Base-by-base conservation (phyloP, 2,888 invertebrate species). In the Bellardia pandia region DNA sequence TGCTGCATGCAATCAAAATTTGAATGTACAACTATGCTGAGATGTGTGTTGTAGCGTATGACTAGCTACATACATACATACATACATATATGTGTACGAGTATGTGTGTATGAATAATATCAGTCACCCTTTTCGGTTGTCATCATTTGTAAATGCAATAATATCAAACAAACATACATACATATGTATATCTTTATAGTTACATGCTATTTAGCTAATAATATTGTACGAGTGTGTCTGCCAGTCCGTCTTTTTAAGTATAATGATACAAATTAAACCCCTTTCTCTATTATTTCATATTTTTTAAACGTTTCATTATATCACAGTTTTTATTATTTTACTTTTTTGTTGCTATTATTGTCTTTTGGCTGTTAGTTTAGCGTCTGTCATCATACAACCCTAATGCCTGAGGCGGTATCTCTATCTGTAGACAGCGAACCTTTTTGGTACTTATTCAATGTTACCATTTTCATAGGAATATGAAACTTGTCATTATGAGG, bases 181-280 rank as follows among this genome's bases (percentile, higher is more conserved):
- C 82, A 6, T 6, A 83, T 48, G 79, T 66, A 80, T 84, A 85
- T 78, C 60, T 75, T 81, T 78, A 83, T 23, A 79, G 79, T 79
- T 84, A 77, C 64, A 81, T 75, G 80, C 62, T 71, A 72, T 81
- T 88, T 79, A 86, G 58, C 58, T 69, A 75, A 85, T 79, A 79
- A 74, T 60, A 30, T 33, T 51, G 58, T 64, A 48, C 40, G 42
- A 68, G 68, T 60, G 51, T 58, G 16, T 14, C 45, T 48, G 16
- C 37, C 30, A 66, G 33, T 2, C 6, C 45, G 23, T n/a, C 51
- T 2, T 58, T 74, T 45, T 58, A 48, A 48, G 16, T 42, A 9
- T 64, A 74, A 53, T 42, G 42, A 62, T 62, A 64, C 6, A 37
- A 60, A 75, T 37, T 62, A 33, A 62, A 51, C 42, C 74, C 74